Percentiles rank a stretch among this genome's conserved stretches.
These are phyloP conservation scores for Psittacula derbiana DNA, from an alignment of 2,797 vertebrate species.

Conservation along the genomic window DNA sequence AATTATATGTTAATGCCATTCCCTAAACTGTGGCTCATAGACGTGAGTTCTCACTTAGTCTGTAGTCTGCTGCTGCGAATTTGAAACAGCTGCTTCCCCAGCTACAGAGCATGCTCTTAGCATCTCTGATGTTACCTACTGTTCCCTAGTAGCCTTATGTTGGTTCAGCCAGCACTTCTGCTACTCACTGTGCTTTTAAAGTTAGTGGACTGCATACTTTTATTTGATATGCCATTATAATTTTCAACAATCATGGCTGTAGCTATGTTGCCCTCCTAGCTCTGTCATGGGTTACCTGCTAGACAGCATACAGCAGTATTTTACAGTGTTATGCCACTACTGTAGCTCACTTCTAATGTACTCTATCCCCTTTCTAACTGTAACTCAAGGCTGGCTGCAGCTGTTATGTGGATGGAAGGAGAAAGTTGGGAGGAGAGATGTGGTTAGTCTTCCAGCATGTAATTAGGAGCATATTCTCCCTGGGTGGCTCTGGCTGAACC, in stretches of 20 bases:
- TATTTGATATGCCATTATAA: background rate
- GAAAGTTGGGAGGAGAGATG: background rate
- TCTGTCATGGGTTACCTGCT: background rate
- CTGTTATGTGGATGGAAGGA: background rate
- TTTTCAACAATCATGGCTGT: background rate
- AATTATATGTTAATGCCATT: background rate
- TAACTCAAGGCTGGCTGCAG: background rate
- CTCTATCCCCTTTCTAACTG: background rate
- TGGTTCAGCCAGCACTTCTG: background rate
- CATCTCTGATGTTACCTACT: background rate
- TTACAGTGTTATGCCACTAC: background rate
- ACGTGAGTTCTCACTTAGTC: background rate
- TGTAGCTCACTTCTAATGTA: background rate
- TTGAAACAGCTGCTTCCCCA: background rate
- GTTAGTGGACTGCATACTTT: background rate
- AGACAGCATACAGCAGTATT: background rate
- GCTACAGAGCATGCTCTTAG: background rate
- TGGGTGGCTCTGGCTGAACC: background rate
- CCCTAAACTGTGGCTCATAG: background rate
- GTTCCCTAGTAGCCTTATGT: background rate
- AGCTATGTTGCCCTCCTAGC: background rate
- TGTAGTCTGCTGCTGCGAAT: background rate
- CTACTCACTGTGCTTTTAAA: background rate
- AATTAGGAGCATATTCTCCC: background rate
- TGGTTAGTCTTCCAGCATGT: background rate